Base-by-base conservation (phyloP, 2,797 vertebrate genomes). In the Leptodactylus fallax region DNA sequence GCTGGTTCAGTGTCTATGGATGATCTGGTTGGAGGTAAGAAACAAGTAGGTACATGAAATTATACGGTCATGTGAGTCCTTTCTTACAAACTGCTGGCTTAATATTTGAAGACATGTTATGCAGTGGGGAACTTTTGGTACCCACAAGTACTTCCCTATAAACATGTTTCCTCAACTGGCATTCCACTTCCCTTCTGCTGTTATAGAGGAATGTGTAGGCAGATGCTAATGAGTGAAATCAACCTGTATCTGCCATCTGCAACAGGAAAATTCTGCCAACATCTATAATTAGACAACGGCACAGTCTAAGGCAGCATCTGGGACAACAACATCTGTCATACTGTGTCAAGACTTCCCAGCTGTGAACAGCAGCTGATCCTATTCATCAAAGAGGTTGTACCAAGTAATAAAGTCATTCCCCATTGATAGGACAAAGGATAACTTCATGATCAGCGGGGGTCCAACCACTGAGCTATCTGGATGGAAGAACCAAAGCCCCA, bases 1-100 rank as follows among this genome's bases (percentile, higher is more conserved):
- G 97, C 98, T 0, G 98, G 98, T 90, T 99, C 98, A 6, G 97
- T 99, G 93, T 99, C 98, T 2, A 99, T 98, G 69, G 98, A 99
- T 0, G 98, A 99, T 90, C 98, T 99, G n/a, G 8, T 0, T 9
- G 7, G 2, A 55, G 51, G 53, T 2, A 25, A 53, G 63, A 67
- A 67, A 56, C 25, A 85, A 36, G 21, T 14, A 74, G 3, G 10
- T 0, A 23, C 13, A 78, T 14, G 17, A 8, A 53, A 47, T 16
- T 17, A 45, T 49, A 13, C 3, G n/a, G 9, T 12, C 36, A 36
- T 36, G 36, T 36, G 36, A 36, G 36, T 36, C 36, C 4, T 25
- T 58, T n/a, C n/a, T 65, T 8, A 65, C 16, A 55, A 55, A 55
- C 53, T 55, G 21, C 4, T 65, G n/a, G 11, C 23, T 3, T 10